A percentile compares a stretch with the other conserved stretches of the same genome.
Conservation (phyloP, 2,113 vertebrate genomes). For the Crotalus horridus region DNA sequence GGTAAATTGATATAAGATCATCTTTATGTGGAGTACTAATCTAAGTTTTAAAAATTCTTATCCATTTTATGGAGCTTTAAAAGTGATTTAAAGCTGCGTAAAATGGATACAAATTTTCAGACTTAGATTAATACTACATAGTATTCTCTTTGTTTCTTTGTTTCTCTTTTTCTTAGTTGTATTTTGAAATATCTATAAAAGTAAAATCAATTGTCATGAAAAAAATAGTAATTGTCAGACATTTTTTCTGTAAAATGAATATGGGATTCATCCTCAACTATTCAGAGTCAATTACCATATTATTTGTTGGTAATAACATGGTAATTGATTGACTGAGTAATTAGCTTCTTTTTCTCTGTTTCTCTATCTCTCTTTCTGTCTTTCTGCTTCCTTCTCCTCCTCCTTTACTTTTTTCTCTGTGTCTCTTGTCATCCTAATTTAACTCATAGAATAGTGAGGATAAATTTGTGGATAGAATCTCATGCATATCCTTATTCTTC, state of each 20-base stretch:
- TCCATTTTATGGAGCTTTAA: background rate
- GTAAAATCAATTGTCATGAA: background rate
- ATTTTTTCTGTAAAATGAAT: background rate
- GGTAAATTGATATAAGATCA: background rate
- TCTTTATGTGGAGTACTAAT: background rate
- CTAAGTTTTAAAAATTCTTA: background rate
- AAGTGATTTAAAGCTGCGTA: too few relatives aligned
- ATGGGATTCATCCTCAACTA: background rate
- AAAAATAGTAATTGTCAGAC: background rate
- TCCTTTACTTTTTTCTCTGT: background rate
- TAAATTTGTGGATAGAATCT: background rate
- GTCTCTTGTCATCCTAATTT: background rate
- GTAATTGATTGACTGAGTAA: background rate
- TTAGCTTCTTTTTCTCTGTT: background rate
- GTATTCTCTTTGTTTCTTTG: background rate
- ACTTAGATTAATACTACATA: background rate
- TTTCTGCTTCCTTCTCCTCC: background rate
- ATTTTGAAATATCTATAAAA: background rate
- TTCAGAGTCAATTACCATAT: background rate
- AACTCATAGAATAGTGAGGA: background rate
- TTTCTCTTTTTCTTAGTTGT: background rate
- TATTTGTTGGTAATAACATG: background rate
- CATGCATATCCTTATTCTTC: background rate
- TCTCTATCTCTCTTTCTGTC: background rate
- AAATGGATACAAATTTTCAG: background rate